Base-by-base conservation (phyloP, 2,113 vertebrate genomes). In the Todiramphus saurophagus region DNA sequence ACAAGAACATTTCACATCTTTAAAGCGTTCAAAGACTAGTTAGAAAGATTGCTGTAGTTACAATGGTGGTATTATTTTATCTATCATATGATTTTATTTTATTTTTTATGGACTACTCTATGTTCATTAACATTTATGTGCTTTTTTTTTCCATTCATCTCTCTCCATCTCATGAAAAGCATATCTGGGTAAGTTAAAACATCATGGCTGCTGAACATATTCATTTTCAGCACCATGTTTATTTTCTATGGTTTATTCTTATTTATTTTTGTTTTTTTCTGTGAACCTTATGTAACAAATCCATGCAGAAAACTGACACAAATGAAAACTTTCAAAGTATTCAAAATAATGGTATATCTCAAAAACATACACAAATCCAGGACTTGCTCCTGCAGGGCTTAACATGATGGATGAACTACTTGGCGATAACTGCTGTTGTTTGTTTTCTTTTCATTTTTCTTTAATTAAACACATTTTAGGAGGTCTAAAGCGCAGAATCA, bases 101-200 rank as follows among this genome's bases (percentile, higher is more conserved):
- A 93, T 92, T 93, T 97, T 97, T 97, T 85, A 97, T 96, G 88
- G 66, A 96, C 89, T 97, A 89, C 56, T 97, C 94, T 98, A 96
- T 98, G 97, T 97, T 98, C 98, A 98, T 99, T 99, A 99, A 99
- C 98, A 98, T 98, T 95, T 98, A 97, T 99, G 98, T 99, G 98
- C 98, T 99, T 99, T 99, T 99, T 99, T 99, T 98, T 99, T 99
- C 97, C 98, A 98, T 98, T 98, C 96, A 95, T 98, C 98, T 98
- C 98, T 98, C 98, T 98, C 92, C 98, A 98, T 98, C 98, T 98
- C 98, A 98, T 99, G 98, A 99, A 98, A 98, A 99, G 99, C 98
- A 98, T 97, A 97, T 95, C 97, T 88, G 98, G 99, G 99, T 99
- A 99, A 99, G 99, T 99, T 98, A 97, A 98, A 95, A 96, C 88